Evolutionary conservation across 2,113 vertebrate species (phyloP).

Genomic region (Pterocles burchelli): DNA sequence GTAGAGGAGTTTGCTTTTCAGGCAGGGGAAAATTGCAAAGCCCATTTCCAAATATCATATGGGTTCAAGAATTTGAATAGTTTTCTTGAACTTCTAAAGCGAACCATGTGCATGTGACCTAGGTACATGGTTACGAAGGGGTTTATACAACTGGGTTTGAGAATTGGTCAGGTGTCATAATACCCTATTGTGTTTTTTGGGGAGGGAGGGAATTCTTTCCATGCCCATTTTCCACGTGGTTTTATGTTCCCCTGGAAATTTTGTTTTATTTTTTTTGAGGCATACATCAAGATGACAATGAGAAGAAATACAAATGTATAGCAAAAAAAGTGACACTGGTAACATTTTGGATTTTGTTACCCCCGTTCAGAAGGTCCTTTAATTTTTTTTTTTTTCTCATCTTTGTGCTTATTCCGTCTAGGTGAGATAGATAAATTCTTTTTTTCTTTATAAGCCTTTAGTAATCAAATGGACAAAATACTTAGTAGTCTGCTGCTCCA

Average conservation of each 20-base stretch:
- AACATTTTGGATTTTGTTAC: not conserved
- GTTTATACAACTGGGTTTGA: not conserved
- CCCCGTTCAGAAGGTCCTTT: not conserved
- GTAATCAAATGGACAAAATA: not conserved
- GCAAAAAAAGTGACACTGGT: not conserved
- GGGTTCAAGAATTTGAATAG: not conserved
- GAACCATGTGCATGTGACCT: accelerated
- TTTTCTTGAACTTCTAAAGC: not conserved
- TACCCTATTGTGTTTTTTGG: accelerated
- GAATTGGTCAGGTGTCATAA: not conserved
- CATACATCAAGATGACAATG: not conserved
- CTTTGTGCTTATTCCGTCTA: not conserved
- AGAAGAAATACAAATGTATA: not conserved
- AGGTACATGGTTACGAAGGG: not conserved
- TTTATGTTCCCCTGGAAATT: not conserved
- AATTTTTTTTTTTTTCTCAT: not conserved
- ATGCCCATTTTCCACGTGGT: not conserved
- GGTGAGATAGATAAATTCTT: not conserved
- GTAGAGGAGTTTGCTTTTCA: not conserved
- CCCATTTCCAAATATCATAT: not conserved
- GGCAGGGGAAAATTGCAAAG: not conserved
- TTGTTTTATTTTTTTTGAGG: not conserved
- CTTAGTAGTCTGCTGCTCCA: not conserved
- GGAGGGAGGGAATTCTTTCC: not conserved
- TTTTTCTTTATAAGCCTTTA: not conserved